Conservation (phyloP, 2,888 invertebrate species). For the Neoascia interrupta region DNA sequence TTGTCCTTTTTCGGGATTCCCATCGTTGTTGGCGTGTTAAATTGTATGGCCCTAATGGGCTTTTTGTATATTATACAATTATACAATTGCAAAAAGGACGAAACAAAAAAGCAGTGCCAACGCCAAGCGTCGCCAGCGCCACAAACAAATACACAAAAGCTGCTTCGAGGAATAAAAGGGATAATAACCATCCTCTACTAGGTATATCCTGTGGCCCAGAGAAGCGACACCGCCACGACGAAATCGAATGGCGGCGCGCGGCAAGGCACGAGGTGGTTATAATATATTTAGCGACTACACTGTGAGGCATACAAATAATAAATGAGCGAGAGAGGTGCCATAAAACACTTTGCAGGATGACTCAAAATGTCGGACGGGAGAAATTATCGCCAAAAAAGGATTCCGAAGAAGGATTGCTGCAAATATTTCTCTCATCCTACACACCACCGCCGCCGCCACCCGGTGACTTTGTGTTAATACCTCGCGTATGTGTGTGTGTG, state of each 20-base stretch:
- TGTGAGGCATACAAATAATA: conserved; percentile 70
- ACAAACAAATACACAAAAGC: conserved; percentile 54
- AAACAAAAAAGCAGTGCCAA: conserved; percentile 5
- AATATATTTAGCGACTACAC: conserved; percentile 69
- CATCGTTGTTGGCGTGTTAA: conserved; percentile 62
- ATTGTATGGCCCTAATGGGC: conserved; percentile 67
- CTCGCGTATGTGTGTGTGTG: not conserved
- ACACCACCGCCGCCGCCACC: not conserved
- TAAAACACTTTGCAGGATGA: conserved; percentile 70
- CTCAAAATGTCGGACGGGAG: conserved; percentile 69
- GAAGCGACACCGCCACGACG: conserved; percentile 1
- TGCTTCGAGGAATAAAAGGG: conserved; percentile 53
- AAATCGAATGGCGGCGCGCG: conserved; percentile 54
- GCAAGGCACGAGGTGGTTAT: conserved; percentile 55
- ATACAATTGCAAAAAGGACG: conserved; percentile 63
- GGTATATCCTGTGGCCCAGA: not conserved
- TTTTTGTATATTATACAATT: conserved; percentile 68
- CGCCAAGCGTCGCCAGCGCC: too few relatives aligned
- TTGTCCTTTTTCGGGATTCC: conserved; percentile 55
- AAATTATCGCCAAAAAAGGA: conserved; percentile 70
- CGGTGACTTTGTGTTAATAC: conserved; percentile 18
- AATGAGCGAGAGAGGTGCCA: conserved; percentile 70
- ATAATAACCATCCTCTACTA: conserved; percentile 55
- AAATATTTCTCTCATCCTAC: conserved; percentile 49
- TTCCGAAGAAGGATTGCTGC: conserved; percentile 69